A percentile compares a stretch with the other conserved stretches of the same genome.
phyloP scores from a whole-genome alignment of 2,888 invertebrate genomes.

The Embidobia sp. region DNA sequence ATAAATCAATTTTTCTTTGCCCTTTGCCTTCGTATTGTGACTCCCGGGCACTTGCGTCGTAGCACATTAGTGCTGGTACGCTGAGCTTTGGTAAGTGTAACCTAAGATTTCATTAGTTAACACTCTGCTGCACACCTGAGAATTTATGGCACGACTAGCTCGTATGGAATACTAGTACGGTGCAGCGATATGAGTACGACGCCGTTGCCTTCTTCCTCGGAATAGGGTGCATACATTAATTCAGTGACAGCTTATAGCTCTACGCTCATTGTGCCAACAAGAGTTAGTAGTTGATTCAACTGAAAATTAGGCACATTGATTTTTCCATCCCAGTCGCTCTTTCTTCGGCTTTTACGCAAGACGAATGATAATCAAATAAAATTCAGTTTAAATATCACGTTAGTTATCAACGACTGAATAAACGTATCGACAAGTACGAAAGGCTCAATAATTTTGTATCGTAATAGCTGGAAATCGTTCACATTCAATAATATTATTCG shows the following conservation, averaged over 20 bases:
- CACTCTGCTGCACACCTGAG: conserved; percentile 66
- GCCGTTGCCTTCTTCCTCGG: conserved; percentile 32
- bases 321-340: conserved; percentile 25
- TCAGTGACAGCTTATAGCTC: conserved; percentile 59
- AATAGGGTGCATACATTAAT: conserved; percentile 66
- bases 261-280: conserved; percentile 55
- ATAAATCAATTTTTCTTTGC: conserved; percentile 36
- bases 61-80: conserved; percentile 64
- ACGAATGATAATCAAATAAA: background rate
- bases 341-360: background rate
- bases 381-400: background rate
- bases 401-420: too few species aligned
- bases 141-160: conserved; percentile 66
- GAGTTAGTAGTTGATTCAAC: conserved; percentile 60
- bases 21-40: conserved; percentile 30
- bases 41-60: conserved; percentile 46
- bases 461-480: too few species aligned
- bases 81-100: conserved; percentile 67
- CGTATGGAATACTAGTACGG: conserved; percentile 52
- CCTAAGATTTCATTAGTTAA: conserved; percentile 71
- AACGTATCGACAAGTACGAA: too few species aligned
- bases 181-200: conserved; percentile 31
- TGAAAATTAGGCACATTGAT: conserved; percentile 61
- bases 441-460: too few species aligned
- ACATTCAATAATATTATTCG: too few species aligned